Evolutionary conservation across 2,113 vertebrate species (phyloP).

Genomic region (Pampusana beccarii): DNA sequence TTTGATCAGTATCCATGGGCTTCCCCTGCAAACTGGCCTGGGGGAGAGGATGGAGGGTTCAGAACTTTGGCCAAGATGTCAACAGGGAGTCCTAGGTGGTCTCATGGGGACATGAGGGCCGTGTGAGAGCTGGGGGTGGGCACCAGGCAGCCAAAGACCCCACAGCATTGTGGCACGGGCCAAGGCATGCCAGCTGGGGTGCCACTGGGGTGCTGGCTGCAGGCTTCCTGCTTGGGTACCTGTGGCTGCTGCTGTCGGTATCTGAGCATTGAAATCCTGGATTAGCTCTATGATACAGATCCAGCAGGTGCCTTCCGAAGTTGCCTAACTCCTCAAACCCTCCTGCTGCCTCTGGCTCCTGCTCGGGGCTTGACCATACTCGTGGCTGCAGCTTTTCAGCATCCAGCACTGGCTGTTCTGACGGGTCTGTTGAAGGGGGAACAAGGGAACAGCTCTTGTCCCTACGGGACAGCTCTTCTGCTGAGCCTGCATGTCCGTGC

Average conservation of each 20-base stretch:
- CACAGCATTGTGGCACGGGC: too few species aligned
- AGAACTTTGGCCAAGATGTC: background rate
- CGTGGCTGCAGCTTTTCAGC: background rate
- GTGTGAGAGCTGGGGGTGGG: too few species aligned
- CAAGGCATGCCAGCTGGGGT: too few species aligned
- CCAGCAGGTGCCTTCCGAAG: background rate
- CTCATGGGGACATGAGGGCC: too few species aligned
- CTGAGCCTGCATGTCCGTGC: background rate
- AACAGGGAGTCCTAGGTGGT: too few species aligned
- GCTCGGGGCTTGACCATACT: background rate
- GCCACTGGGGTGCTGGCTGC: background rate
- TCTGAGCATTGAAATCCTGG: fast-evolving
- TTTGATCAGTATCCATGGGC: fast-evolving
- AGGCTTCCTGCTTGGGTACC: background rate
- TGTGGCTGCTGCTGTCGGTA: background rate
- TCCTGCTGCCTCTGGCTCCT: background rate
- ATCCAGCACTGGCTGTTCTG: background rate
- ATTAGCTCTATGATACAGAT: background rate
- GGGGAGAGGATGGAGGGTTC: background rate
- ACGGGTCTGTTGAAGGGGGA: background rate
- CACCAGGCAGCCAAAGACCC: too few species aligned
- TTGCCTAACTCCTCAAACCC: background rate
- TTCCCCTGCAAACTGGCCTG: background rate
- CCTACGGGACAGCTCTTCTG: background rate
- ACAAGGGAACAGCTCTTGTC: background rate